A percentile compares a stretch with the other conserved stretches of the same genome.
phyloP scores from a whole-genome alignment of 2,113 vertebrate species.

The Sinocyclocheilus anophthalmus region DNA sequence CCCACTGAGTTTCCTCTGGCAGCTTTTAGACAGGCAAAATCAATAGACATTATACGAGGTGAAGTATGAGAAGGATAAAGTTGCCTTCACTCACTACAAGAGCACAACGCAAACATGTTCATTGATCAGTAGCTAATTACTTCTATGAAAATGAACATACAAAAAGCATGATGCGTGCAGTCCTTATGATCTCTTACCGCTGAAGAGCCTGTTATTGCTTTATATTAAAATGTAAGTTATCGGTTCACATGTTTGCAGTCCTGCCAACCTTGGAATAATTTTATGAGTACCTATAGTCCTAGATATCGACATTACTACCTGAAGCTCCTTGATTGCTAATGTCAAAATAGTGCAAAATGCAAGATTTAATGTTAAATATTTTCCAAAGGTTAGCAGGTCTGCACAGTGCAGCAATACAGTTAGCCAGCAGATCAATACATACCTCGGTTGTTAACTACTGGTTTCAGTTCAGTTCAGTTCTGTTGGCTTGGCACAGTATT shows the following conservation, averaged over 20 bases:
- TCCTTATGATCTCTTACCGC: background rate
- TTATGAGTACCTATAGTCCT: too few species aligned
- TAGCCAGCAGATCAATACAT: too few species aligned
- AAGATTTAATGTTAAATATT: too few species aligned
- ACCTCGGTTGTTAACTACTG: too few species aligned
- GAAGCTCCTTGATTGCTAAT: too few species aligned
- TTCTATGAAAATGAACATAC: background rate
- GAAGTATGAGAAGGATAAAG: constrained; percentile 1
- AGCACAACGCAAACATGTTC: background rate
- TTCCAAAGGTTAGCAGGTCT: too few species aligned
- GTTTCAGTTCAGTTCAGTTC: too few species aligned
- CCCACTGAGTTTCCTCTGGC: constrained; percentile 54
- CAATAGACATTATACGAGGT: background rate
- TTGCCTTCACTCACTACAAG: background rate
- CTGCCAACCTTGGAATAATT: too few species aligned
- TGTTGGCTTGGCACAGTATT: too few species aligned
- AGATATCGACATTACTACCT: too few species aligned
- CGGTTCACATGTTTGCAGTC: background rate
- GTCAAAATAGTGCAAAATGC: too few species aligned
- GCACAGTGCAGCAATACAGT: too few species aligned
- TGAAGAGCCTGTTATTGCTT: background rate
- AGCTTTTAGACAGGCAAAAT: constrained; percentile 50
- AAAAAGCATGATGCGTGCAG: background rate
- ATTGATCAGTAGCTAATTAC: background rate
- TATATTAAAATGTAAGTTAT: background rate